A percentile compares a stretch with the other conserved stretches of the same genome.
These are phyloP conservation scores for Avahi laniger DNA, from an alignment of 2,797 vertebrate species.

Conservation along the genomic window DNA sequence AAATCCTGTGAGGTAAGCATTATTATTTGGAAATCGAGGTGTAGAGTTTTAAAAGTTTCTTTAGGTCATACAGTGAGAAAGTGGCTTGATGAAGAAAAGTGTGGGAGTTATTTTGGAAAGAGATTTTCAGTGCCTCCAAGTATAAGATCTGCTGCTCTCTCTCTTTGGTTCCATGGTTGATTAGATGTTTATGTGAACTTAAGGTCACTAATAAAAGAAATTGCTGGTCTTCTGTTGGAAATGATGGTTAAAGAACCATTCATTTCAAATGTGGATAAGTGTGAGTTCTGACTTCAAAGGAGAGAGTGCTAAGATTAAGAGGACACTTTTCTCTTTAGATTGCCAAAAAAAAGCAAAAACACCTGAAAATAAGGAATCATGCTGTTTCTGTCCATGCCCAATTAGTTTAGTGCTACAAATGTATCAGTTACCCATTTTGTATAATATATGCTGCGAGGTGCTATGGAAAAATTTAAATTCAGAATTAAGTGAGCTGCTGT, in stretches of 20 bases:
- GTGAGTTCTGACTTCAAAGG: neutral
- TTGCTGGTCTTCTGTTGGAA: neutral
- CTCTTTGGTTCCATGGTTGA: neutral
- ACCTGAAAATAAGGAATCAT: neutral
- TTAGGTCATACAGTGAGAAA: neutral
- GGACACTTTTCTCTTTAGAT: neutral
- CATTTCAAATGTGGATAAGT: neutral
- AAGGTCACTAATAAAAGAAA: neutral
- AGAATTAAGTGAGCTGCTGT: neutral
- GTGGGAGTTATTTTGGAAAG: neutral
- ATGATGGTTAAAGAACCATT: neutral
- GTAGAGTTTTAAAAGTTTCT: neutral
- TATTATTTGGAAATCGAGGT: slow-evolving; percentile 20
- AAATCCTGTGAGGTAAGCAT: neutral
- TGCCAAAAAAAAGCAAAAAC: neutral
- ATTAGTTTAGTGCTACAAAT: neutral
- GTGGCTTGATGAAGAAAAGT: neutral
- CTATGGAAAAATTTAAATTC: neutral
- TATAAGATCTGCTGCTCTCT: neutral
- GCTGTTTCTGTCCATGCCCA: neutral
- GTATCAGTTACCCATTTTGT: neutral
- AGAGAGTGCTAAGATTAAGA: neutral
- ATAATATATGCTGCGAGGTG: neutral
- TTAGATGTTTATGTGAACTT: slow-evolving; percentile 33
- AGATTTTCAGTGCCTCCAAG: neutral